phyloP scores from a whole-genome alignment of 2,888 invertebrate species.

The Dolomedes plantarius region DNA sequence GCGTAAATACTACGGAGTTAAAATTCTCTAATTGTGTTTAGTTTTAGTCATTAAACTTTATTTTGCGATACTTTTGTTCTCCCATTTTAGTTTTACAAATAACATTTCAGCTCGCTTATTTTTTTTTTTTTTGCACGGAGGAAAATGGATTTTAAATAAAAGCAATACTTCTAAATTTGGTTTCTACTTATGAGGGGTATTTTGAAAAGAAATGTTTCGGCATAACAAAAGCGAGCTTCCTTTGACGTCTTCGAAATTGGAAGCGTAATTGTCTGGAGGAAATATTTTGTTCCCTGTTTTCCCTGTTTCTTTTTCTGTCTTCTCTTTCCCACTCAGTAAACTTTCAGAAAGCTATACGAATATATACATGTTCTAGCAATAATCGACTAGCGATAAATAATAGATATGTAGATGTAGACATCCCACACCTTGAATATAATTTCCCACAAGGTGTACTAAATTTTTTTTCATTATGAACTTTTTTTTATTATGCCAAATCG shows the following conservation, averaged over 20 bases:
- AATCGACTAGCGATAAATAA: too few species aligned
- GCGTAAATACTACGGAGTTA: neutral
- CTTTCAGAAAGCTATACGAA: too few species aligned
- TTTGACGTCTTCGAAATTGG: neutral
- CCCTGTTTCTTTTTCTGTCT: neutral
- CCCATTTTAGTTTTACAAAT: neutral
- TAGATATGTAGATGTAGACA: too few species aligned
- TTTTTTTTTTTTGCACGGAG: neutral
- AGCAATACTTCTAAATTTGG: conserved; percentile 3
- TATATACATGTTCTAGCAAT: too few species aligned
- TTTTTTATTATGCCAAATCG: too few species aligned
- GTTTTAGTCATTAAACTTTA: conserved; percentile 33
- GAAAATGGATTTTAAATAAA: conserved; percentile 9
- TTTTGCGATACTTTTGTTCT: neutral
- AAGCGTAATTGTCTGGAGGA: neutral
- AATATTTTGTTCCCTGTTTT: neutral
- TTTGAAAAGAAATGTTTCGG: neutral
- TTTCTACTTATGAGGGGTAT: neutral
- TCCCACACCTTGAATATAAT: too few species aligned
- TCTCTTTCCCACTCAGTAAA: too few species aligned
- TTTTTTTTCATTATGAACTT: too few species aligned
- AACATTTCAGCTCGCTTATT: neutral
- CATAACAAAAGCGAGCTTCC: neutral
- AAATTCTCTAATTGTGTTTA: conserved; percentile 51
- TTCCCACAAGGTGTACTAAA: too few species aligned